These are phyloP conservation scores for Leptopilina boulardi DNA, from an alignment of 1,140 invertebrate genomes.

Conservation along the genomic window DNA sequence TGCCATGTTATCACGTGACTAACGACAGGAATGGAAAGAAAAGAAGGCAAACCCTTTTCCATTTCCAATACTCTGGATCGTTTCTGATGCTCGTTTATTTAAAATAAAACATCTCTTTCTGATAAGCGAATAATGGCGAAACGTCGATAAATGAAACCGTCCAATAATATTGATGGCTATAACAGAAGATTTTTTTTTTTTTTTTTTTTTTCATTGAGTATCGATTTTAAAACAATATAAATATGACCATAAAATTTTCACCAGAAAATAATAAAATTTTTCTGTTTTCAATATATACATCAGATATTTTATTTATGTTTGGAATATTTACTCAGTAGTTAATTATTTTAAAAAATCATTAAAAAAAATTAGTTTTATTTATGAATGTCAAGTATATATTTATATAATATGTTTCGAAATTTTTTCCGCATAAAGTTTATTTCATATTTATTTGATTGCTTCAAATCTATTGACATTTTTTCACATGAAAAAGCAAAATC, in stretches of 20 bases:
- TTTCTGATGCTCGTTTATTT: conserved; percentile 41
- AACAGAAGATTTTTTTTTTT: neutral
- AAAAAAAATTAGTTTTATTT: neutral
- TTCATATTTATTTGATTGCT: neutral
- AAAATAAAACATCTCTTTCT: conserved; percentile 39
- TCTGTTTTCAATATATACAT: too few species aligned
- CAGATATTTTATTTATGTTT: too few species aligned
- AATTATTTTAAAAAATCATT: neutral
- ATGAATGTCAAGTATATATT: neutral
- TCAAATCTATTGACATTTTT: neutral
- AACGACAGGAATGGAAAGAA: conserved; percentile 53
- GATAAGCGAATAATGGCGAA: conserved; percentile 27
- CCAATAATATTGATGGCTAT: conserved; percentile 7
- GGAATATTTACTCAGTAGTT: too few species aligned
- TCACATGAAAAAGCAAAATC: neutral
- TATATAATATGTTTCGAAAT: neutral
- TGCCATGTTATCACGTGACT: conserved; percentile 55
- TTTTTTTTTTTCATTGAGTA: too few species aligned
- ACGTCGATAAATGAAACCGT: neutral
- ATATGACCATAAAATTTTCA: neutral
- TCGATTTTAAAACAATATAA: conserved; percentile 5
- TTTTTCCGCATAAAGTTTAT: neutral
- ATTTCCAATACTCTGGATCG: conserved; percentile 23
- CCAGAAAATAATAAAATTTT: neutral
- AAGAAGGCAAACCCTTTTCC: conserved; percentile 38